Percentiles rank a stretch among this genome's conserved stretches.
phyloP scores from a whole-genome alignment of 2,888 invertebrate species.

The Lamproptera curius region DNA sequence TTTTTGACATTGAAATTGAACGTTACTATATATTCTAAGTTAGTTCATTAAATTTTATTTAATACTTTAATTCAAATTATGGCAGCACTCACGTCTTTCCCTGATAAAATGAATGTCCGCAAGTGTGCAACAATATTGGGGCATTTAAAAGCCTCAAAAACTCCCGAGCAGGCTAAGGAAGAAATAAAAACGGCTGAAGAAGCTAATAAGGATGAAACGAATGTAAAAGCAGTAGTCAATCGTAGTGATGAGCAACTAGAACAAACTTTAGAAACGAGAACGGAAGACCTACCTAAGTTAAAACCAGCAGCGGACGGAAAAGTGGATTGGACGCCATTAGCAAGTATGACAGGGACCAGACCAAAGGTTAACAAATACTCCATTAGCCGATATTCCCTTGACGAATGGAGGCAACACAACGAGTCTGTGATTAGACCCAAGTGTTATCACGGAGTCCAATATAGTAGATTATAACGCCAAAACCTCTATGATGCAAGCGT shows the following conservation, averaged over 20 bases:
- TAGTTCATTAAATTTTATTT: constrained; percentile 2
- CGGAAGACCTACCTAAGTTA: constrained; percentile 49
- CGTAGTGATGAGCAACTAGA: constrained; percentile 11
- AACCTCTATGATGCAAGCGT: constrained; percentile 81
- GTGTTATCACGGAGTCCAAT: constrained; percentile 72
- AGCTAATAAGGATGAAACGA: constrained; percentile 27
- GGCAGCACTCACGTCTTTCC: constrained; percentile 38
- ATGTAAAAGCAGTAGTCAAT: constrained; percentile 31
- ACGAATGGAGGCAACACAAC: constrained; percentile 84
- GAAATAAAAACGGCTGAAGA: constrained; percentile 30
- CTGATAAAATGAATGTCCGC: constrained; percentile 55
- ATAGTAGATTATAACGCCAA: constrained; percentile 80
- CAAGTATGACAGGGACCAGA: constrained; percentile 83
- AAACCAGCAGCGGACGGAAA: constrained; percentile 85
- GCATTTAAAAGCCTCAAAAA: constrained; percentile 51
- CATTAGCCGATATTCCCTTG: constrained; percentile 83
- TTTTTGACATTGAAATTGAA: neutral
- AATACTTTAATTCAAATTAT: constrained; percentile 17
- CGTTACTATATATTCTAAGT: neutral
- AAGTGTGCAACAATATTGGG: constrained; percentile 52
- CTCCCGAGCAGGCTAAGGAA: constrained; percentile 37
- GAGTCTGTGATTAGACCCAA: constrained; percentile 69
- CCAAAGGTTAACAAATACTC: constrained; percentile 88
- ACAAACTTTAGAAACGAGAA: constrained; percentile 14
- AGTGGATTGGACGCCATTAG: constrained; percentile 85